phyloP scores from a whole-genome alignment of 2,888 invertebrate species.

The Parapristionchus giblindavisi region DNA sequence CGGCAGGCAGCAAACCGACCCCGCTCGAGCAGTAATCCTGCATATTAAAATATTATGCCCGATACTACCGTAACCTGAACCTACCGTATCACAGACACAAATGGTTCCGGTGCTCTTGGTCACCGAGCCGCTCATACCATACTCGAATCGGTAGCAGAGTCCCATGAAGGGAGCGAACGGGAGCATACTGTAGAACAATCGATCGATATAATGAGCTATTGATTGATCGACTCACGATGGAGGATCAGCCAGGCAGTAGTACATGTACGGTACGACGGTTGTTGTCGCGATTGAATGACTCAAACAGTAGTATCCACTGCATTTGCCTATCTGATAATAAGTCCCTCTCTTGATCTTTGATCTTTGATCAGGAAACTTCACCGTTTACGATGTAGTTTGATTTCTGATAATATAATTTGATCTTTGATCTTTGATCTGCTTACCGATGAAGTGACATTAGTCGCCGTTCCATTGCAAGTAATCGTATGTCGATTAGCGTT shows the following conservation, averaged over 20 bases:
- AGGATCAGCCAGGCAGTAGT: constrained; percentile 10
- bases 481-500: constrained; percentile 9
- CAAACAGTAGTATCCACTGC: constrained; percentile 4
- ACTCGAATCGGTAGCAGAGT: constrained; percentile 24
- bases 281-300: neutral
- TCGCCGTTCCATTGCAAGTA: neutral
- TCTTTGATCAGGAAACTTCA: too few relatives aligned
- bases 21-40: constrained; percentile 18
- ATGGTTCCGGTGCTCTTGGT: neutral
- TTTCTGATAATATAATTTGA: neutral
- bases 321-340: neutral
- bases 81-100: constrained; percentile 31
- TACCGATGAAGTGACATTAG: neutral
- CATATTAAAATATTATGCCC: neutral
- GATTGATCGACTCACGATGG: constrained; percentile 1
- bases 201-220: too few relatives aligned
- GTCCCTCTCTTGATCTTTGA: too few relatives aligned
- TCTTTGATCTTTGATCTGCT: neutral
- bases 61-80: neutral
- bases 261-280: neutral
- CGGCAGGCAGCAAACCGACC: neutral
- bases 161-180: constrained; percentile 31
- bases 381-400: too few relatives aligned
- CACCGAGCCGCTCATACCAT: neutral
- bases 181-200: neutral